Base-by-base conservation (phyloP, 2,888 invertebrate species). In the Quadroppia sp. region DNA sequence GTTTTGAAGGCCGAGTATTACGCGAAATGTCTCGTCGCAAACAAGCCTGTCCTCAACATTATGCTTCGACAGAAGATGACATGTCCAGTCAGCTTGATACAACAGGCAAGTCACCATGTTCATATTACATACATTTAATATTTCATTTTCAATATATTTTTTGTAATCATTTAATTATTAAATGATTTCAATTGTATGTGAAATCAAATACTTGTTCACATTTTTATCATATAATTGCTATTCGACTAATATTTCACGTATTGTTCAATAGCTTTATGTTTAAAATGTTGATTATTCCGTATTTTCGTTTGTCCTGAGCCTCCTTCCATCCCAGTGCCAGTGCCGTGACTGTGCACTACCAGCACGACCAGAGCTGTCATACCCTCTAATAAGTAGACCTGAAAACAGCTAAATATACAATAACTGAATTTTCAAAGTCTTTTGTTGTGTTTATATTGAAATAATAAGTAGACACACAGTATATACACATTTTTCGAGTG, bases 21-120 rank as follows among this genome's bases (percentile, higher is more conserved):
- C n/a, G 28, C 15, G 40, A 71, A 45, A 73, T 73, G 73, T 73
- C 73, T 17, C 73, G 73, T 23, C 73, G 73, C 25, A 73, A 73
- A 73, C 73, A 73, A 64, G 40, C 73, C 45, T 56, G 61, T 42
- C 73, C 73, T 42, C 73, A 73, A 67, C 73, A 73, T 23, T 28
- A n/a, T 32, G 73, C 61, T 17, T 56, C 73, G 9, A 28, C 30
- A 23, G 59, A 59, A 28, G 67, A 67, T 9, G 67, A 67, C 40
- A 36, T 67, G 67, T 67, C 67, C 36, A 40, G 6, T 40, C 67
- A 20, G 11, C 40, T 23, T 23, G 67, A 67, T 32, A 61, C 61
- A 3, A 61, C 61, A 17, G 61, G 61, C 36, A 61, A 61, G 61
- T 61, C n/a, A n/a, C 17, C n/a, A 11, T 36, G 36, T 11, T 36